A percentile compares a stretch with the other conserved stretches of the same genome.
Conservation (phyloP, 2,113 vertebrate genomes). For the Ondatra zibethicus region DNA sequence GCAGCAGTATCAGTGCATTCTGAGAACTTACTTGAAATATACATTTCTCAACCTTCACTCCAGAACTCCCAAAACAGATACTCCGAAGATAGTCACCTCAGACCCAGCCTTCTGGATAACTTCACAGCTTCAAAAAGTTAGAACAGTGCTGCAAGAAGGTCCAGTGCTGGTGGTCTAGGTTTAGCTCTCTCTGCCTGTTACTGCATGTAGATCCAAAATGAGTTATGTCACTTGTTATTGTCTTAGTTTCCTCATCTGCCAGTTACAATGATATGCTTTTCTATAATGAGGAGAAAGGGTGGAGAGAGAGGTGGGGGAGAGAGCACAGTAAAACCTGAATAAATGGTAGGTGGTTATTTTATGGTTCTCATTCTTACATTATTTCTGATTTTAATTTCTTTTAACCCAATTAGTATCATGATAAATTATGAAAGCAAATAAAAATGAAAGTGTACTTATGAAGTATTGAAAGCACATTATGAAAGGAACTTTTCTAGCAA, state of each 20-base stretch:
- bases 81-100: background rate
- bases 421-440: slow-evolving; percentile 30
- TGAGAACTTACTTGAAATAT: background rate
- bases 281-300: background rate
- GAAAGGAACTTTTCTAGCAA: background rate
- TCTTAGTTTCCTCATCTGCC: background rate
- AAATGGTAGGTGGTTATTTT: background rate
- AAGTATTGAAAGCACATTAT: background rate
- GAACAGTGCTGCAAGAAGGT: background rate
- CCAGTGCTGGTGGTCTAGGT: background rate
- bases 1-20: background rate
- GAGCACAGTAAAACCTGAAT: background rate
- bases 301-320: too few relatives aligned
- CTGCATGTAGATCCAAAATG: background rate
- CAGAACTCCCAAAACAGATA: background rate
- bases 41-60: background rate
- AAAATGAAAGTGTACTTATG: slow-evolving; percentile 24
- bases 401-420: slow-evolving; percentile 7
- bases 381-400: background rate
- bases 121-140: background rate
- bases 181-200: background rate
- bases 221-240: background rate
- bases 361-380: background rate
- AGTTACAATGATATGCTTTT: slow-evolving; percentile 2
- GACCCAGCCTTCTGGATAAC: background rate